Percentiles rank a stretch among this genome's conserved stretches.
Evolutionary conservation across 2,797 vertebrate species (phyloP).

Genomic region (Notamacropus eugenii): DNA sequence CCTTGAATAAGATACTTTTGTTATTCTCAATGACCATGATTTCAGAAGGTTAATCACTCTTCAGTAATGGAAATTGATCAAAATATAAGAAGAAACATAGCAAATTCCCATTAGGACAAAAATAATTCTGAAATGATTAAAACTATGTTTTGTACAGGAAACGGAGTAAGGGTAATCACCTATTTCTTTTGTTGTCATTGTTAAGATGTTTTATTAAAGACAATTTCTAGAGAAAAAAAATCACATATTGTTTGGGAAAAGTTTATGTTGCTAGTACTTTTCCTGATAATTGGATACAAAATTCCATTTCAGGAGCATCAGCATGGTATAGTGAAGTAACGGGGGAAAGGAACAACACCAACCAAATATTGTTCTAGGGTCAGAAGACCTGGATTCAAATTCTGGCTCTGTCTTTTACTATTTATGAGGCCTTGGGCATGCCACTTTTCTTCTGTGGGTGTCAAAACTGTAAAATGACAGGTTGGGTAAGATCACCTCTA

Average conservation of each 20-base stretch:
- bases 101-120: slow-evolving; percentile 4
- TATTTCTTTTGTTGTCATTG: slow-evolving; percentile 43
- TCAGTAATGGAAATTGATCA: background rate
- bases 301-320: slow-evolving; percentile 67
- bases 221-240: slow-evolving; percentile 39
- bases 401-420: background rate
- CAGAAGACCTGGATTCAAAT: background rate
- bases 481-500: background rate
- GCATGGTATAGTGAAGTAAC: background rate
- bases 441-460: background rate
- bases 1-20: slow-evolving; percentile 44
- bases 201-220: slow-evolving; percentile 41
- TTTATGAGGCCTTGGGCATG: background rate
- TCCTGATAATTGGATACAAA: slow-evolving; percentile 66
- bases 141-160: slow-evolving; percentile 6
- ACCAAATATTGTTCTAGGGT: background rate
- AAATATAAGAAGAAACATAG: slow-evolving; percentile 39
- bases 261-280: slow-evolving; percentile 18
- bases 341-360: background rate
- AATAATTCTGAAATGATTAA: background rate
- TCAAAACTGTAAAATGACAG: background rate
- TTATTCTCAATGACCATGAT: slow-evolving; percentile 33
- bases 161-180: slow-evolving; percentile 14
- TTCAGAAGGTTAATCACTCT: slow-evolving; percentile 29
- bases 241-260: slow-evolving; percentile 54